Evolutionary conservation across 2,888 invertebrate genomes (phyloP).

Genomic region (Latrodectus elegans): DNA sequence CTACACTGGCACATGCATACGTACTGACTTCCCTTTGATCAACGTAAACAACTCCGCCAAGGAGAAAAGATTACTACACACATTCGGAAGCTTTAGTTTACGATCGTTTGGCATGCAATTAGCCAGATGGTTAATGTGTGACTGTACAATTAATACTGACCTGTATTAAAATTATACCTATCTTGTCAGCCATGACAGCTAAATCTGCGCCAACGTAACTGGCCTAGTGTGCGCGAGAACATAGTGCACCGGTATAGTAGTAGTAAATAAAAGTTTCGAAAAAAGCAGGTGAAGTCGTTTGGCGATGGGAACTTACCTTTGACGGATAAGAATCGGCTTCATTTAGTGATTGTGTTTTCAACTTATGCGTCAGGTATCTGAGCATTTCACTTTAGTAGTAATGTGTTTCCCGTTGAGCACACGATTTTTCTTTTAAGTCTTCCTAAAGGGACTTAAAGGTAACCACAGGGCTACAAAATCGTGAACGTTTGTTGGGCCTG

Average conservation of each 20-base stretch:
- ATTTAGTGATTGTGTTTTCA: conserved; percentile 89
- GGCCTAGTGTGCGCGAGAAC: conserved; percentile 43
- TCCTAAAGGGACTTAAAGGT: conserved; percentile 34
- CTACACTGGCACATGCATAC: not conserved
- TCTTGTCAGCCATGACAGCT: conserved; percentile 62
- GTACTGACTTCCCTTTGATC: not conserved
- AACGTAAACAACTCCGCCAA: not conserved
- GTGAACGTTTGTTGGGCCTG: conserved; percentile 41
- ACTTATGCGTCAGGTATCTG: conserved; percentile 89
- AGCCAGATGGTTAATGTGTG: not conserved
- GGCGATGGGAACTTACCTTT: conserved; percentile 79
- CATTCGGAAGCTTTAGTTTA: not conserved
- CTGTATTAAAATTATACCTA: conserved; percentile 50
- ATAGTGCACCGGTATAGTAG: conserved; percentile 51
- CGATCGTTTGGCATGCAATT: too few species aligned
- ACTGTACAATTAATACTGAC: conserved; percentile 11
- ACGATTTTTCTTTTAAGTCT: conserved; percentile 27
- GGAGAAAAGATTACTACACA: not conserved
- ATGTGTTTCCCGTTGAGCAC: conserved; percentile 32
- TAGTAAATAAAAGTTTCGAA: conserved; percentile 26
- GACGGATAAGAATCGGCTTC: conserved; percentile 82
- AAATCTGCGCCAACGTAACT: conserved; percentile 47
- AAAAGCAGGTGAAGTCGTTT: conserved; percentile 15
- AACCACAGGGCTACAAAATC: conserved; percentile 61
- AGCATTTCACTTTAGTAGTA: conserved; percentile 79